Evolutionary conservation across 1,140 invertebrate genomes (phyloP), one percentile per base, ranked within the genome.

Genomic region (Cylas formicarius): DNA sequence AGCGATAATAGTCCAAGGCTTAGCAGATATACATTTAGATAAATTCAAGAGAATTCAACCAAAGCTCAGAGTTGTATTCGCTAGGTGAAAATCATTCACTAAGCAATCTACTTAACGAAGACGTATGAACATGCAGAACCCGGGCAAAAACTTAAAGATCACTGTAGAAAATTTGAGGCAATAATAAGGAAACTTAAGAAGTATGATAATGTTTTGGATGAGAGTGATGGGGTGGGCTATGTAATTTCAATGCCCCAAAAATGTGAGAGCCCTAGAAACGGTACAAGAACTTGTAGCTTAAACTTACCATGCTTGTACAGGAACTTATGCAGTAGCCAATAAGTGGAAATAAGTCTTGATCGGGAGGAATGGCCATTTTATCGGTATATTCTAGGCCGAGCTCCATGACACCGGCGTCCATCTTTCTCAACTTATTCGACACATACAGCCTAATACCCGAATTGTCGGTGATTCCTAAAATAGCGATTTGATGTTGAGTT

Each of bases 331-430:
- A 99, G 62, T 94, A 88, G 8, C 91, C 95, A 21, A 80, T 84
- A 3, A 98, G 66, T 0, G 76, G 65, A 64, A 98, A 98, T 1
- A 72, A 69, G 37, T 75, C 67, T 65, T 88, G 81, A 10, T 71
- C 66, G 0, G 91, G 94, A 0, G 96, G 96, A 38, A 99, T 94
- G 0, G 91, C 92, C 89, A 97, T 97, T 72, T 97, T 97, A 61
- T 96, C 90, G 0, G 84, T 93, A 61, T 99, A 99, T 58, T 97
- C 90, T 4, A 97, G 65, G 0, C 96, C 96, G 2, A 99, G 65
- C 71, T 99, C 96, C 69, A 99, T 91, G 0, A 98, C 88, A 2
- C 87, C 94, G 0, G 94, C 93, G 60, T 99, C 93, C 63, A 86
- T 84, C 45, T 76, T 68, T 29, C 95, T 71, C 9, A 93, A 67